A percentile compares a stretch with the other conserved stretches of the same genome.
phyloP scores from a whole-genome alignment of 2,888 invertebrate genomes.

The Synergus itoensis region DNA sequence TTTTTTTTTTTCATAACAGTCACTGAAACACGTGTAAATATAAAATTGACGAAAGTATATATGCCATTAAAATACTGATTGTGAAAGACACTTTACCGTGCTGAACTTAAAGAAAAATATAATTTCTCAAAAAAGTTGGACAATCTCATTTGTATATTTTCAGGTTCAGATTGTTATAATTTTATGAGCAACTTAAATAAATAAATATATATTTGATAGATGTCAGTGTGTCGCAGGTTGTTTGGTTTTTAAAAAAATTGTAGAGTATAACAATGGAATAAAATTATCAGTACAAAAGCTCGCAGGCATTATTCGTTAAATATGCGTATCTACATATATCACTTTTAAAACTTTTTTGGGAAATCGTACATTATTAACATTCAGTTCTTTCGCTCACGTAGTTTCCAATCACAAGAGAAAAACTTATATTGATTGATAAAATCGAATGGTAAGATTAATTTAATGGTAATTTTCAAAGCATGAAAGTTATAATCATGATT shows the following conservation, averaged over 20 bases:
- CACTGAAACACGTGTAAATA: constrained; percentile 30
- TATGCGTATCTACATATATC: constrained; percentile 16
- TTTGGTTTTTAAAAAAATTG: constrained; percentile 1
- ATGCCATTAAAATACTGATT: constrained; percentile 19
- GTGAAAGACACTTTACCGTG: constrained; percentile 33
- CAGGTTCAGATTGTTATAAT: constrained; percentile 13
- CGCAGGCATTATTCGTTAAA: constrained; percentile 36
- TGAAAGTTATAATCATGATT: constrained; percentile 18
- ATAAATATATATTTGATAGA: constrained; percentile 8
- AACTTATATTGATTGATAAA: not conserved
- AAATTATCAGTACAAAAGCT: constrained; percentile 53
- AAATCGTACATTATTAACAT: constrained; percentile 9
- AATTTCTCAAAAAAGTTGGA: constrained; percentile 1
- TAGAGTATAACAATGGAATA: constrained; percentile 28
- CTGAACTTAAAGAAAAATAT: constrained; percentile 23
- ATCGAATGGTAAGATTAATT: not conserved
- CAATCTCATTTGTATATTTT: constrained; percentile 9
- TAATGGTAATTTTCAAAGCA: not conserved
- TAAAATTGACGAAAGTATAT: constrained; percentile 31
- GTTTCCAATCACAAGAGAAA: constrained; percentile 5
- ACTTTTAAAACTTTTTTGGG: constrained; percentile 26
- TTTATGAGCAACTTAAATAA: constrained; percentile 1
- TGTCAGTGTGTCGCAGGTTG: not conserved
- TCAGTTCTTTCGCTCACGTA: constrained; percentile 28
- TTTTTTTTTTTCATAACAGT: constrained; percentile 29